phyloP scores from a whole-genome alignment of 2,113 vertebrate genomes.

The Melanocharis versteri region DNA sequence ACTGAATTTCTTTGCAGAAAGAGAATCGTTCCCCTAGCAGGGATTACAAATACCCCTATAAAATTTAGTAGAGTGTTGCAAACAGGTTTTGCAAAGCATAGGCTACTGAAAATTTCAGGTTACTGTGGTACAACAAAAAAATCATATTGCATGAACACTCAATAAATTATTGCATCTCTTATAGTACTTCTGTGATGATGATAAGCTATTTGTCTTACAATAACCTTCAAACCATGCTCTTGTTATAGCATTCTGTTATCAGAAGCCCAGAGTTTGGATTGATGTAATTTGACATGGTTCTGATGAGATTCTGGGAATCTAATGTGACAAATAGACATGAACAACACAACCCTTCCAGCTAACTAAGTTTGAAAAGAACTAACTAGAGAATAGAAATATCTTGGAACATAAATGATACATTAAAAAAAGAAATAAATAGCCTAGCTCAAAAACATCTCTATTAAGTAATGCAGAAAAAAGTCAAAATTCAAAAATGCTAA shows the following conservation, averaged over 20 bases:
- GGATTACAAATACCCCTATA: background rate
- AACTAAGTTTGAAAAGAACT: background rate
- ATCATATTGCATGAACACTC: background rate
- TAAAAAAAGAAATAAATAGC: background rate
- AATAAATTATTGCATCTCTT: background rate
- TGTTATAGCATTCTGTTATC: background rate
- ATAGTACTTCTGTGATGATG: background rate
- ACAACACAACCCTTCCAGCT: background rate
- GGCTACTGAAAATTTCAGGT: background rate
- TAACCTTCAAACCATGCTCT: background rate
- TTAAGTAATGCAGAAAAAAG: background rate
- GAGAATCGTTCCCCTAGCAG: background rate
- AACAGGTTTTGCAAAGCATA: background rate
- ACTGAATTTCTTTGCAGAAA: background rate
- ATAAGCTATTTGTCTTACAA: background rate
- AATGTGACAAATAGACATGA: constrained; percentile 5
- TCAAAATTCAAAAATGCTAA: background rate
- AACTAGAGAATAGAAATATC: background rate
- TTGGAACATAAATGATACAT: background rate
- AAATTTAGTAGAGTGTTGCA: background rate
- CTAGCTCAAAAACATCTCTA: background rate
- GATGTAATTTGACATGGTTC: constrained; percentile 17
- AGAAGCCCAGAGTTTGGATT: background rate
- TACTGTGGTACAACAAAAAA: background rate
- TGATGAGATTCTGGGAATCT: background rate